Evolutionary conservation across 2,113 vertebrate genomes (phyloP).

Genomic region (Prietella phreatophila): DNA sequence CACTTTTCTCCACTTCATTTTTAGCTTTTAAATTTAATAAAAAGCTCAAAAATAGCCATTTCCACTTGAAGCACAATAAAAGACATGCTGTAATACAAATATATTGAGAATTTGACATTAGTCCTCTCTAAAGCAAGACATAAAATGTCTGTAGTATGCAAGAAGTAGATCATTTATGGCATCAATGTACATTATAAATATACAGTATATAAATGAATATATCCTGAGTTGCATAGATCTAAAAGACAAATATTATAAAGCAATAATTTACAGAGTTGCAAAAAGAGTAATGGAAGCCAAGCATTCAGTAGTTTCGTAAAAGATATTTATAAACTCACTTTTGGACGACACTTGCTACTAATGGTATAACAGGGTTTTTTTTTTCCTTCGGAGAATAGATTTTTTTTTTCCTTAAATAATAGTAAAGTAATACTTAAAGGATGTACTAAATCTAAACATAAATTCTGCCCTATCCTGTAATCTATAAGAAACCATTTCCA

Average conservation of each 20-base stretch:
- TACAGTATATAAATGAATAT: not conserved
- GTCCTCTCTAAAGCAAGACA: not conserved
- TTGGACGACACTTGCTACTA: not conserved
- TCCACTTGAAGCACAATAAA: constrained; percentile 3
- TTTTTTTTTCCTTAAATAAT: too few species aligned
- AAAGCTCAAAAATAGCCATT: constrained; percentile 3
- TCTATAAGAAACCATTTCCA: not conserved
- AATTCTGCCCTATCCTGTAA: not conserved
- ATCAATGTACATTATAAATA: not conserved
- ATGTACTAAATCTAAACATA: not conserved
- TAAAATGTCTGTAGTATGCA: not conserved
- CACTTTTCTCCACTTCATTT: not conserved
- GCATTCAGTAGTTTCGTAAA: not conserved
- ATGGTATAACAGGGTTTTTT: not conserved
- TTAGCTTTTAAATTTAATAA: constrained; percentile 5
- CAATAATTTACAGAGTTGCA: not conserved
- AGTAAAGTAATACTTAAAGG: not conserved
- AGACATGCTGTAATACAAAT: constrained; percentile 6
- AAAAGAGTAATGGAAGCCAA: not conserved
- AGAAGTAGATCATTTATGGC: not conserved
- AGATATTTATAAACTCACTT: not conserved
- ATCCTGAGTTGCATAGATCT: not conserved
- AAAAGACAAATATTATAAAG: not conserved
- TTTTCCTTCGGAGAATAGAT: too few species aligned
- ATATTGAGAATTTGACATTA: not conserved